A percentile compares a stretch with the other conserved stretches of the same genome.
phyloP scores from a whole-genome alignment of 2,888 invertebrate species.

The Mesorhabditis sp. region DNA sequence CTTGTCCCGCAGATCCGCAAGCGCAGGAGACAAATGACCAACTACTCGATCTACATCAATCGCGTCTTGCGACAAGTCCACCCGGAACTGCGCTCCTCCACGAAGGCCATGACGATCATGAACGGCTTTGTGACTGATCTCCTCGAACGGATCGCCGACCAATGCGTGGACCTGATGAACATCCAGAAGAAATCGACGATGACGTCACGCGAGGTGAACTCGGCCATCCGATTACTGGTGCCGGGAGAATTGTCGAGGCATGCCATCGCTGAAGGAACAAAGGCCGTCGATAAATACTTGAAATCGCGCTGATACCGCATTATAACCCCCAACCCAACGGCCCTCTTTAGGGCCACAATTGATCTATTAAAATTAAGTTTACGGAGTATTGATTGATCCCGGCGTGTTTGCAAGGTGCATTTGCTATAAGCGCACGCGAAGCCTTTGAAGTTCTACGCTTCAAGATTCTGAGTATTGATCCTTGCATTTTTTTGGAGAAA shows the following conservation, averaged over 20 bases:
- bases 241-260: constrained; percentile 20
- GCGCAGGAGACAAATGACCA: constrained; percentile 54
- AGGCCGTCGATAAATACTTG: too few relatives aligned
- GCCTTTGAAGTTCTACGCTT: too few relatives aligned
- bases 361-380: neutral
- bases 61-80: constrained; percentile 58
- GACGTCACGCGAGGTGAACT: constrained; percentile 70
- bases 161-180: constrained; percentile 64
- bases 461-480: too few relatives aligned
- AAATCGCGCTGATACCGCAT: too few relatives aligned
- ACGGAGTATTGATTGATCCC: too few relatives aligned
- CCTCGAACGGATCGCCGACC: constrained; percentile 70
- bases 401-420: too few relatives aligned
- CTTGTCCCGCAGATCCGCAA: constrained; percentile 40
- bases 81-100: constrained; percentile 70
- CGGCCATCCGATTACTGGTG: neutral
- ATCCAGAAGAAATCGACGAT: constrained; percentile 70
- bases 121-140: constrained; percentile 74
- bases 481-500: too few relatives aligned
- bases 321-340: constrained; percentile 35
- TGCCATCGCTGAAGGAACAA: constrained; percentile 2
- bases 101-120: constrained; percentile 73
- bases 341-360: constrained; percentile 48
- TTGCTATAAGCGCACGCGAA: too few relatives aligned
- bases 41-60: constrained; percentile 23